phyloP scores from a whole-genome alignment of 2,888 invertebrate genomes.

The Dolomedes plantarius region DNA sequence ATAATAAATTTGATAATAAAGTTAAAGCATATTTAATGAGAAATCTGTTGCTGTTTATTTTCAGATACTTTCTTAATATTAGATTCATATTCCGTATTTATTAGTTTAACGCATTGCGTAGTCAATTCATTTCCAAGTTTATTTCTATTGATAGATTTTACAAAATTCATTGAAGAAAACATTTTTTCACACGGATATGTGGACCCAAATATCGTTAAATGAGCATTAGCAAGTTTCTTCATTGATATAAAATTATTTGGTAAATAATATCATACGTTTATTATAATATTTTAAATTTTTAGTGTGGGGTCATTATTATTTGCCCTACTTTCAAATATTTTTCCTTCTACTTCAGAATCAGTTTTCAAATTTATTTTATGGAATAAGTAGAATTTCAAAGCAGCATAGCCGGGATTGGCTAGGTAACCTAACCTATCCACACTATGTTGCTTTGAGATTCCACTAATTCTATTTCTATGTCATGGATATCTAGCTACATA shows the following conservation, averaged over 20 bases:
- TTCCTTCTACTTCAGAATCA: slow-evolving; percentile 13
- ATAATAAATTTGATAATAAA: too few relatives aligned
- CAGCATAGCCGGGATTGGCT: too few relatives aligned
- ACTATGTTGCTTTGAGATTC: slow-evolving; percentile 18
- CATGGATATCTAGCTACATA: slow-evolving; percentile 2
- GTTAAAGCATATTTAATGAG: neutral
- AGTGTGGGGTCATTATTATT: slow-evolving; percentile 6
- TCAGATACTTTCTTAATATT: slow-evolving; percentile 17
- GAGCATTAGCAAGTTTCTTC: neutral
- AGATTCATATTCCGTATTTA: slow-evolving; percentile 14
- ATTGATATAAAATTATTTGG: neutral
- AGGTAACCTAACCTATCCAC: too few relatives aligned
- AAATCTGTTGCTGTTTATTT: slow-evolving; percentile 11
- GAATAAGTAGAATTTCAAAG: too few relatives aligned
- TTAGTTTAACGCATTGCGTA: slow-evolving; percentile 7
- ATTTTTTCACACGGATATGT: neutral
- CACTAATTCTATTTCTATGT: slow-evolving; percentile 11
- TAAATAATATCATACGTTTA: neutral
- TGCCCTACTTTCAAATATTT: neutral
- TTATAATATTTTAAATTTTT: neutral
- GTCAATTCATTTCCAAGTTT: slow-evolving; percentile 1
- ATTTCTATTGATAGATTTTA: slow-evolving; percentile 14
- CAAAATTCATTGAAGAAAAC: slow-evolving; percentile 11
- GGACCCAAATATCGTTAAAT: neutral
- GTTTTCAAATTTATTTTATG: too few relatives aligned